phyloP scores from a whole-genome alignment of 2,113 vertebrate species.

The Coturnix japonica region DNA sequence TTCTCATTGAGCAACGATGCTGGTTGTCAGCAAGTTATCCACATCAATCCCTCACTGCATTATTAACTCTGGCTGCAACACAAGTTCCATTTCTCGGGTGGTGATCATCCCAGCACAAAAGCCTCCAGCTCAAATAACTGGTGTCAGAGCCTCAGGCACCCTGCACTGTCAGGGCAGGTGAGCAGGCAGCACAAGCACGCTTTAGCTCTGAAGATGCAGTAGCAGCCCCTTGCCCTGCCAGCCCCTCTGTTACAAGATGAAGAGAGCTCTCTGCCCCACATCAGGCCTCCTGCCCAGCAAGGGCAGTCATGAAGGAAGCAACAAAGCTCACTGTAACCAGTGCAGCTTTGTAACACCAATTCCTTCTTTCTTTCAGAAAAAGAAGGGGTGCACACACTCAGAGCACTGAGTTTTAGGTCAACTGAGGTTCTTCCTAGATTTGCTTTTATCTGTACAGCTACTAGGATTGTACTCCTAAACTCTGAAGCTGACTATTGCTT shows the following conservation, averaged over 20 bases:
- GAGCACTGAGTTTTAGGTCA: not conserved
- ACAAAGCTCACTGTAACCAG: not conserved
- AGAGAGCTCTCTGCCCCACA: accelerated
- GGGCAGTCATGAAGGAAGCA: not conserved
- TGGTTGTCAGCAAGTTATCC: not conserved
- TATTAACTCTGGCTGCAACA: not conserved
- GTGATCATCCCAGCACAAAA: not conserved
- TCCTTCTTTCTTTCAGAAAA: not conserved
- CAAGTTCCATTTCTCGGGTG: not conserved
- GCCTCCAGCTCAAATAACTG: not conserved
- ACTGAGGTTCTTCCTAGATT: not conserved
- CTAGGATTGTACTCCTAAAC: not conserved
- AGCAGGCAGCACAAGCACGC: not conserved
- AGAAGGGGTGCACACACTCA: not conserved
- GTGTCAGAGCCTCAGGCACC: not conserved
- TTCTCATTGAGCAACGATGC: not conserved
- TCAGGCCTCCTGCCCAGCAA: not conserved
- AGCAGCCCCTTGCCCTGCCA: not conserved
- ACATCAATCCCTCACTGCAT: not conserved
- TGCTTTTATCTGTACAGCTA: not conserved
- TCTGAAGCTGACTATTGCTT: not conserved
- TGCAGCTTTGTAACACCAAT: not conserved
- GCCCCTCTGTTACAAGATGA: not conserved
- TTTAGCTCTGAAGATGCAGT: not conserved
- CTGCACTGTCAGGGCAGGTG: not conserved